phyloP scores from a whole-genome alignment of 2,797 vertebrate genomes.

The Neomorphus geoffroyi region DNA sequence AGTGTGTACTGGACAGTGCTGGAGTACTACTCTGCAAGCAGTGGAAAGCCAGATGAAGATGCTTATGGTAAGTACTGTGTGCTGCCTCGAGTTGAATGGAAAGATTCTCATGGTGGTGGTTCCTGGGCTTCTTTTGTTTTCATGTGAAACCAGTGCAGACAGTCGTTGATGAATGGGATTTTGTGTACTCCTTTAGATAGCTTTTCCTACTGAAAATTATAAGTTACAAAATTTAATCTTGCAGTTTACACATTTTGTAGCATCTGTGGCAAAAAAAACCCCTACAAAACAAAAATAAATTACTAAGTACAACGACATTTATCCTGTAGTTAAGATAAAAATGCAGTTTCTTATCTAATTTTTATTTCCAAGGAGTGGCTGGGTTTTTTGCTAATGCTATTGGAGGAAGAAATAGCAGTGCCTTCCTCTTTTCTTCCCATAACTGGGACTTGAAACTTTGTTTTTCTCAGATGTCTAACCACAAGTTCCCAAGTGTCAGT shows the following conservation, averaged over 20 bases:
- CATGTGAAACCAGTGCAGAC: not conserved
- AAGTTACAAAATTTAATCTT: not conserved
- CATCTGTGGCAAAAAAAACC: not conserved
- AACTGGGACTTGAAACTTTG: no score
- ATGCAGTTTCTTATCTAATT: not conserved
- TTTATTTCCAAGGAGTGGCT: not conserved
- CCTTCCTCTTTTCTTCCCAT: not conserved
- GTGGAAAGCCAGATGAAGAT: constrained; percentile 92
- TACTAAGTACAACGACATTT: not conserved
- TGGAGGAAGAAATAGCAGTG: not conserved
- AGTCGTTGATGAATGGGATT: not conserved
- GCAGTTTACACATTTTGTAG: not conserved
- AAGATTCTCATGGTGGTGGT: not conserved
- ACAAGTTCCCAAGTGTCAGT: not conserved
- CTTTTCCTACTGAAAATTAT: not conserved
- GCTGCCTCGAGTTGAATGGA: not conserved
- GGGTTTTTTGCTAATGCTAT: not conserved
- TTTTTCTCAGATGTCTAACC: not conserved
- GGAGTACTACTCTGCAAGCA: constrained; percentile 96
- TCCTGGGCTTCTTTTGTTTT: not conserved
- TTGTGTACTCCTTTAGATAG: not conserved
- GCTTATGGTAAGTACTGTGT: constrained; percentile 86
- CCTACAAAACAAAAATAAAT: not conserved
- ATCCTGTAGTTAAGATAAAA: not conserved
- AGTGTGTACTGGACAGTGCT: constrained; percentile 94